These are phyloP conservation scores for Acrobeloides nanus DNA, from an alignment of 2,888 invertebrate species.

Conservation along the genomic window DNA sequence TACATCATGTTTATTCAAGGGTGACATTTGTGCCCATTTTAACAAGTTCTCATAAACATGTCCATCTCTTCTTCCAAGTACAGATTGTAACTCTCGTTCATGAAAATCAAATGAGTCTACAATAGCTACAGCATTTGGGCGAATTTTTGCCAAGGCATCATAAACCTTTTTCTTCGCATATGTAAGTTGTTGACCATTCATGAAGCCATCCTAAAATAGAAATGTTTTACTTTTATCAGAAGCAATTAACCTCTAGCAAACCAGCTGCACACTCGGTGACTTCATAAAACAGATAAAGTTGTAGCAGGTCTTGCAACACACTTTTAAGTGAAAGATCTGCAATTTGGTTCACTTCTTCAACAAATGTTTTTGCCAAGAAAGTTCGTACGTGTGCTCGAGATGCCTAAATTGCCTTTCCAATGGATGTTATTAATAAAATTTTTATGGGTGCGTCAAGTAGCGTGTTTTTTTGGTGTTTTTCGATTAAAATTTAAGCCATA, in stretches of 20 bases:
- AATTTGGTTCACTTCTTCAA: constrained; percentile 28
- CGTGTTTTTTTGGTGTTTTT: too few relatives aligned
- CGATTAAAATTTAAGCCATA: too few relatives aligned
- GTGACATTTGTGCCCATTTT: constrained; percentile 55
- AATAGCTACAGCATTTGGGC: constrained; percentile 79
- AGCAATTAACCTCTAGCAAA: constrained; percentile 15
- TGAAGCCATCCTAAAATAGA: constrained; percentile 29
- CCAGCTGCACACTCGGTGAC: constrained; percentile 20
- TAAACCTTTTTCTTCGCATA: constrained; percentile 31
- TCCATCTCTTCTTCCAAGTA: constrained; percentile 54
- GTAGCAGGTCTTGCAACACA: constrained; percentile 21
- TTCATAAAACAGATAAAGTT: constrained; percentile 26
- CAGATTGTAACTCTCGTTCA: constrained; percentile 55
- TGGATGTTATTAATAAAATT: too few relatives aligned
- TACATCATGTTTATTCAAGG: too few relatives aligned
- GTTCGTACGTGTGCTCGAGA: constrained; percentile 20
- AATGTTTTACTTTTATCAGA: neutral
- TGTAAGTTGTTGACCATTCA: constrained; percentile 33
- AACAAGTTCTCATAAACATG: constrained; percentile 52
- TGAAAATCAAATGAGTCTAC: constrained; percentile 77
- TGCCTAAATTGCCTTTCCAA: constrained; percentile 18
- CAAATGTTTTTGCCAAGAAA: constrained; percentile 65
- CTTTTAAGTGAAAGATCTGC: constrained; percentile 14
- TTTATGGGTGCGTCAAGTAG: too few relatives aligned
- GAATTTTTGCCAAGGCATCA: constrained; percentile 61